Conservation (phyloP, 30 jellyfish, hydroid and myxozoan genomes). For the Aurelia aurita complex sp. Pacific region DNA sequence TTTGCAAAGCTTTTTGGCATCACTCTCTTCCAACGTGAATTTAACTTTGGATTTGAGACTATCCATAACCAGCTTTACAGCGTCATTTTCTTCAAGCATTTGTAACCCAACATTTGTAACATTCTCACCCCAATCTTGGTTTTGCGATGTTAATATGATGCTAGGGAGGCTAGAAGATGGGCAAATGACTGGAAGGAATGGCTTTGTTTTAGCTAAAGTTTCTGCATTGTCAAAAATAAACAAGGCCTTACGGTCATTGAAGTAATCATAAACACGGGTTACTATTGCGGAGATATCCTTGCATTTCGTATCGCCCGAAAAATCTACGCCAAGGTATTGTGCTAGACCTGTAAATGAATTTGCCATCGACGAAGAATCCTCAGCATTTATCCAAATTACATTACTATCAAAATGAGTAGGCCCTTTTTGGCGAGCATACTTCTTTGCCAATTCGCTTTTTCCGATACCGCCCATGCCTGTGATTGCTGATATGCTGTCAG, state of each 20-base stretch:
- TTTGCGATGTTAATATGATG: slow-evolving; percentile 51
- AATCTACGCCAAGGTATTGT: slow-evolving; percentile 31
- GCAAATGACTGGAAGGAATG: slow-evolving; percentile 26
- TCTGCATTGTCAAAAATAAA: slow-evolving; percentile 73
- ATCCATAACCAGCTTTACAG: slow-evolving; percentile 27
- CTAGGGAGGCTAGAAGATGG: slow-evolving; percentile 34
- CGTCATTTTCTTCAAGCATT: slow-evolving; percentile 34
- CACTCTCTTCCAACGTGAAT: background rate
- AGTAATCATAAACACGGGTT: slow-evolving; percentile 42
- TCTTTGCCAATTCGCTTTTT: slow-evolving; percentile 57
- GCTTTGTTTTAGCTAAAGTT: slow-evolving; percentile 8
- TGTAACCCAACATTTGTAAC: slow-evolving; percentile 15
- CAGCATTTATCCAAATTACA: slow-evolving; percentile 70
- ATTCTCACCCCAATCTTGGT: slow-evolving; percentile 55
- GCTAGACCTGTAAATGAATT: slow-evolving; percentile 53
- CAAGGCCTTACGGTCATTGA: slow-evolving; percentile 25
- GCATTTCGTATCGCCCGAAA: slow-evolving; percentile 9
- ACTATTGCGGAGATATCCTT: slow-evolving; percentile 9
- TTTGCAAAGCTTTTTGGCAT: slow-evolving; percentile 25
- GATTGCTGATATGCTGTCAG: slow-evolving; percentile 22
- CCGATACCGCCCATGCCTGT: slow-evolving; percentile 84
- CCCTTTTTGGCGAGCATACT: slow-evolving; percentile 46
- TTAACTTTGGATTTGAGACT: background rate
- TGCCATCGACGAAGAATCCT: slow-evolving; percentile 34
- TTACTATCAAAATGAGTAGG: slow-evolving; percentile 34